Percentiles rank a stretch among this genome's conserved stretches.
Evolutionary conservation across 2,797 vertebrate genomes (phyloP).

Genomic region (Dallia pectoralis): DNA sequence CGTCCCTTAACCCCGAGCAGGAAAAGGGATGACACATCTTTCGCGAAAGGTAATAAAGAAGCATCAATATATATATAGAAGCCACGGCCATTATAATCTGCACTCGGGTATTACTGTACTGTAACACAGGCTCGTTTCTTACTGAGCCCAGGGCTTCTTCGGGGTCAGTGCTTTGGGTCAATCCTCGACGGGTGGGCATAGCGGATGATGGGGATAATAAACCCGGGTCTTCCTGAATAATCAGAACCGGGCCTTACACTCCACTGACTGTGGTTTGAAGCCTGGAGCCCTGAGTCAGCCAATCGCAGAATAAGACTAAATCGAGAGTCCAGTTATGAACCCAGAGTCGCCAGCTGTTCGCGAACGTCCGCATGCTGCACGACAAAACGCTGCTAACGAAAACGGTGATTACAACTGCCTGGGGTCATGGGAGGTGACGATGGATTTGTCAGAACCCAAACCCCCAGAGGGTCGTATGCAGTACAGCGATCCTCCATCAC

Average conservation of each 20-base stretch:
- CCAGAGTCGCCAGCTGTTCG: not conserved
- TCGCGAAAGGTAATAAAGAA: not conserved
- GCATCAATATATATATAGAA: not conserved
- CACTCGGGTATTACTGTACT: not conserved
- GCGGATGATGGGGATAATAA: not conserved
- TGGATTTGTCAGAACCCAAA: not conserved
- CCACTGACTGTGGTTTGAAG: not conserved
- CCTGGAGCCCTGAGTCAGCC: not conserved
- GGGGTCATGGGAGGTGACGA: not conserved
- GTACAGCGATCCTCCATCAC: not conserved
- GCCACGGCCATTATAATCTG: not conserved
- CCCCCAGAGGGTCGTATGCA: not conserved
- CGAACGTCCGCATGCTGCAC: not conserved
- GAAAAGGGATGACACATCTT: not conserved
- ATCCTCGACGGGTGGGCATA: not conserved
- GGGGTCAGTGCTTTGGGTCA: conserved; percentile 18
- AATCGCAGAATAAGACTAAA: not conserved
- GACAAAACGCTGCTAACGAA: not conserved
- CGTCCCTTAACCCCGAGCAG: no score
- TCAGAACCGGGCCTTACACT: not conserved
- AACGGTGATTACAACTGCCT: not conserved
- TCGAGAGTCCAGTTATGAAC: not conserved
- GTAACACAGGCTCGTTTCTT: not conserved
- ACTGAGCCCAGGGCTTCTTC: not conserved
- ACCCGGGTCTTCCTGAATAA: not conserved